These are phyloP conservation scores for Columba janthina DNA, from an alignment of 2,113 vertebrate species.

Conservation along the genomic window DNA sequence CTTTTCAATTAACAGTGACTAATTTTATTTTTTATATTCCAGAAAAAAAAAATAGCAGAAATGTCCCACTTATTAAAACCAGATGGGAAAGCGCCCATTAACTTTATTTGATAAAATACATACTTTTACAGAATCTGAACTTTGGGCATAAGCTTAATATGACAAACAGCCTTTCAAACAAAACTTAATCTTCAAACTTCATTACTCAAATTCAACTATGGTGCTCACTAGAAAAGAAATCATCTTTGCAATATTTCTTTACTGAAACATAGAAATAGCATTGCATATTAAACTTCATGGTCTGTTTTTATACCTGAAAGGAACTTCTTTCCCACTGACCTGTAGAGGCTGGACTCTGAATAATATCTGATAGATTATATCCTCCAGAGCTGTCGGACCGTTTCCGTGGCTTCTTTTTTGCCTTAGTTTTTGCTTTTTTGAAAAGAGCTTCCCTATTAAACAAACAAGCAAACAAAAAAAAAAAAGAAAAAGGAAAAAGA, in stretches of 20 bases:
- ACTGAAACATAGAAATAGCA: background rate
- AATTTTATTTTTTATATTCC: background rate
- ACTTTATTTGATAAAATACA: background rate
- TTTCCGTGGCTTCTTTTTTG: constrained; percentile 91
- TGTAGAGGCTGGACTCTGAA: constrained; percentile 87
- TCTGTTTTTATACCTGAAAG: background rate
- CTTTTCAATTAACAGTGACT: background rate
- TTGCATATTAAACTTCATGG: background rate
- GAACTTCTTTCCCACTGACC: constrained; percentile 75
- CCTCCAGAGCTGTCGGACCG: constrained; percentile 95
- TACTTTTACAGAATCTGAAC: background rate
- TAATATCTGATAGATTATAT: constrained; percentile 94
- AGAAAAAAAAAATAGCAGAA: background rate
- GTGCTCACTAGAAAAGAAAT: background rate
- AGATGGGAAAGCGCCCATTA: background rate
- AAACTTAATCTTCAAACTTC: background rate
- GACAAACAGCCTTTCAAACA: background rate
- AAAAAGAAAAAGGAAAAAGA: background rate
- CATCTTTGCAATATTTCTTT: background rate
- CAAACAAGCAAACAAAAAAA: background rate
- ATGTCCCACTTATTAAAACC: background rate
- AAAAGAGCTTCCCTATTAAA: constrained; percentile 84
- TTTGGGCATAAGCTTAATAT: background rate
- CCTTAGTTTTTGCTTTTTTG: constrained; percentile 92
- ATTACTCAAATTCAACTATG: background rate